Conservation (phyloP, 2,888 invertebrate genomes). For the Athetis lepigone region DNA sequence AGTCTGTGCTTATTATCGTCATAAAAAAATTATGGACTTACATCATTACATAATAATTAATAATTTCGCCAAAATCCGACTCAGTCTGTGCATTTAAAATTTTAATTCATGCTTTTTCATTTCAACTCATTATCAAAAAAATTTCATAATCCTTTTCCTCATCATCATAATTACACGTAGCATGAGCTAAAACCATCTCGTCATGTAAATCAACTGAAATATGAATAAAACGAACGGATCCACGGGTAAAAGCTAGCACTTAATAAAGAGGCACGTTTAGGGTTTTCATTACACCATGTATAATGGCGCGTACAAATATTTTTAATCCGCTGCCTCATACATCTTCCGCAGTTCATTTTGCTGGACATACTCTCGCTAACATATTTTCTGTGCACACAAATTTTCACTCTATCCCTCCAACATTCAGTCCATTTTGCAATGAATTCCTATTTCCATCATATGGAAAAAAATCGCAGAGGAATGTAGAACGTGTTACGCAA, state of each 20-base stretch:
- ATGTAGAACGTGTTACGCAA: slow-evolving; percentile 32
- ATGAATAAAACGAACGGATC: slow-evolving; percentile 44
- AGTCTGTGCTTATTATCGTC: background rate
- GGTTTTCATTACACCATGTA: slow-evolving; percentile 89
- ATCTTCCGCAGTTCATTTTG: slow-evolving; percentile 90
- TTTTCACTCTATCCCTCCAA: slow-evolving; percentile 57
- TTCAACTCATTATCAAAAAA: background rate
- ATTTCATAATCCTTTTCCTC: background rate
- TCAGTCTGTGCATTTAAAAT: background rate
- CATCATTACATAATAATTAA: too few relatives aligned
- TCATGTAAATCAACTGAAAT: slow-evolving; percentile 34
- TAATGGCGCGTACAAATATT: slow-evolving; percentile 90
- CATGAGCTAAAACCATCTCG: slow-evolving; percentile 10
- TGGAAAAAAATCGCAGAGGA: slow-evolving; percentile 28
- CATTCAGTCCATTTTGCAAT: slow-evolving; percentile 56
- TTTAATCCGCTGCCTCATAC: slow-evolving; percentile 89
- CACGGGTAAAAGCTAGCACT: slow-evolving; percentile 68
- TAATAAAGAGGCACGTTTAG: slow-evolving; percentile 88
- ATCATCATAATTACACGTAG: slow-evolving; percentile 4
- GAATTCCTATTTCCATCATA: slow-evolving; percentile 15
- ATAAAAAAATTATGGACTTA: background rate
- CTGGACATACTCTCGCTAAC: slow-evolving; percentile 82
- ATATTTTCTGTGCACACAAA: slow-evolving; percentile 56
- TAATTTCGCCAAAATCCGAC: background rate
- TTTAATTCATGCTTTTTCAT: background rate